Evolutionary conservation across 2,113 vertebrate genomes (phyloP), one percentile per base, ranked within the genome.

Genomic region (Delphinapterus leucas): DNA sequence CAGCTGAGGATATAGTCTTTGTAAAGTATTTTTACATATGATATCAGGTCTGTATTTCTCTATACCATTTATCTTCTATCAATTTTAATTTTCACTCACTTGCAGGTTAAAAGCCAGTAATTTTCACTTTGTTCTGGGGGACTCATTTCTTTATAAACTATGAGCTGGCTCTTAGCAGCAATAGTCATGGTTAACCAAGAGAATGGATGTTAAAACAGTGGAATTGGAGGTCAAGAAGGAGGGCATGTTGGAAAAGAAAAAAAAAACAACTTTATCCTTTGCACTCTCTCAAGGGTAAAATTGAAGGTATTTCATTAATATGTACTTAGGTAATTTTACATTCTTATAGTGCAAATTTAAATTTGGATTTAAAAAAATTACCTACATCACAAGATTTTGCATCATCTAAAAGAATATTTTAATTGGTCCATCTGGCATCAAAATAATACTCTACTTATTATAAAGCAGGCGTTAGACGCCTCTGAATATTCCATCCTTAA

Each of bases 361-460:
- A 96, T 96, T 95, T 92, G 90, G 38, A 90, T 70, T 23, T 36
- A 61, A 61, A 80, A 96, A 80, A 92, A 14, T 23, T 76, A 77
- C 44, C 1, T 9, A 0, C 47, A 77, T 94, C 85, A 95, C 82
- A 95, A 36, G n/a, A 86, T 96, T 96, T 97, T 92, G 28, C 95
- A 90, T 97, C 88, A 91, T 97, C 82, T 84, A 55, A 95, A 97
- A 97, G 91, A 96, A 94, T 93, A 96, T 98, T 98, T 97, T 98
- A 98, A 98, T 95, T 98, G 94, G 71, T 97, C 81, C 93, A 97
- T 94, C 96, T 98, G 98, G 88, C 82, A 96, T 96, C 90, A 67
- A 95, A 98, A 97, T 97, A 95, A 94, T 94, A 49, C 8, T 86
- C 74, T 94, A 85, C 71, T 97, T 97, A 96, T 96, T 90, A 93